Evolutionary conservation across 2,888 invertebrate genomes (phyloP).

Genomic region (Anthoptus insignis): DNA sequence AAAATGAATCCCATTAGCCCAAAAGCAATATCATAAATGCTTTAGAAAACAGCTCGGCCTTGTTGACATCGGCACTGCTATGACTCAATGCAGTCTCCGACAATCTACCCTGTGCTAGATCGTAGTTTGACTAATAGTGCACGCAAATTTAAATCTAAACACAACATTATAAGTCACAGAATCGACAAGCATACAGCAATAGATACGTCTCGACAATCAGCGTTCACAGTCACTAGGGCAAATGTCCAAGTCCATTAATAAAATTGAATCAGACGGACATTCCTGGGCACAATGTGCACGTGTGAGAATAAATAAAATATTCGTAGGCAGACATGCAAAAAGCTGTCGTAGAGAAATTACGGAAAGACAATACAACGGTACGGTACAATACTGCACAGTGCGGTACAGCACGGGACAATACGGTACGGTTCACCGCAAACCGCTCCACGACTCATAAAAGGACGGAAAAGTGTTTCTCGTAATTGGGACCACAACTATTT

Average conservation of each 20-base stretch:
- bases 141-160: constrained; percentile 61
- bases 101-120: constrained; percentile 54
- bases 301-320: constrained; percentile 72
- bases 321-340: constrained; percentile 50
- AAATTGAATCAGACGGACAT: constrained; percentile 86
- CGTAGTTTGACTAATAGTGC: constrained; percentile 49
- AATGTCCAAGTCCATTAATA: constrained; percentile 87
- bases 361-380: constrained; percentile 32
- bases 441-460: constrained; percentile 49
- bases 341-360: constrained; percentile 27
- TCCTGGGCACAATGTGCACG: constrained; percentile 82
- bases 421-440: constrained; percentile 43
- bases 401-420: no score
- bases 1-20: constrained; percentile 69
- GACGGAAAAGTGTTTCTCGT: constrained; percentile 54
- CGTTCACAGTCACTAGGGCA: constrained; percentile 84
- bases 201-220: constrained; percentile 71
- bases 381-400: no score
- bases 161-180: constrained; percentile 60
- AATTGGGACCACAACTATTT: constrained; percentile 55
- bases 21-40: constrained; percentile 75
- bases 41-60: constrained; percentile 67
- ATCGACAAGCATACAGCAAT: constrained; percentile 57
- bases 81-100: constrained; percentile 79
- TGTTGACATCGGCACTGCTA: constrained; percentile 71